A percentile compares a stretch with the other conserved stretches of the same genome.
phyloP scores from a whole-genome alignment of 2,797 vertebrate species.

The Botia kubotai region DNA sequence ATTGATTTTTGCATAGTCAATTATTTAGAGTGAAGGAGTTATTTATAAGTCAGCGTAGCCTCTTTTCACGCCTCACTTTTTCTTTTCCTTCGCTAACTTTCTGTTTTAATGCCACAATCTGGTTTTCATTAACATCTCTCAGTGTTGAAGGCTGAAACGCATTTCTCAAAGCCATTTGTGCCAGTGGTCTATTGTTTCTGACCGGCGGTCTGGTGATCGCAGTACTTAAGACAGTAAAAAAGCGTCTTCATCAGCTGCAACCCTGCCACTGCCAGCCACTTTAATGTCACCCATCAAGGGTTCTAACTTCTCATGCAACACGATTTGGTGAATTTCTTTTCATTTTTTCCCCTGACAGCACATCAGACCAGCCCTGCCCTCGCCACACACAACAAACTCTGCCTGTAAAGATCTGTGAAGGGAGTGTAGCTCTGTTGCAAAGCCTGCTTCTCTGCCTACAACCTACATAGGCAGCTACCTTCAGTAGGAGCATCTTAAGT shows the following conservation, averaged over 20 bases:
- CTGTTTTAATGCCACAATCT: constrained; percentile 57
- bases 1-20: constrained; percentile 48
- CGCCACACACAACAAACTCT: constrained; percentile 41
- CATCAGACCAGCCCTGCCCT: constrained; percentile 55
- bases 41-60: constrained; percentile 41
- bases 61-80: constrained; percentile 14
- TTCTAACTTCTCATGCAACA: constrained; percentile 56
- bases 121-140: constrained; percentile 76
- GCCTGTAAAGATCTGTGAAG: constrained; percentile 34
- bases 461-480: no score
- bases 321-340: constrained; percentile 61
- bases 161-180: constrained; percentile 79
- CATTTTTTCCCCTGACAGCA: constrained; percentile 68
- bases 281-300: constrained; percentile 50
- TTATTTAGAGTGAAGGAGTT: constrained; percentile 47
- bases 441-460: constrained; percentile 63
- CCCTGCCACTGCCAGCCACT: constrained; percentile 45
- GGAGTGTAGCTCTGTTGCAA: not conserved
- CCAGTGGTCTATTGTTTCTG: constrained; percentile 72
- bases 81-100: constrained; percentile 8
- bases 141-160: constrained; percentile 76
- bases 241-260: constrained; percentile 52
- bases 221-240: constrained; percentile 52
- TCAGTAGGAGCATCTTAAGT: no score
- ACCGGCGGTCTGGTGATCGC: constrained; percentile 49